Base-by-base conservation (phyloP, 2,888 invertebrate genomes). In the Priocnemis perturbator region DNA sequence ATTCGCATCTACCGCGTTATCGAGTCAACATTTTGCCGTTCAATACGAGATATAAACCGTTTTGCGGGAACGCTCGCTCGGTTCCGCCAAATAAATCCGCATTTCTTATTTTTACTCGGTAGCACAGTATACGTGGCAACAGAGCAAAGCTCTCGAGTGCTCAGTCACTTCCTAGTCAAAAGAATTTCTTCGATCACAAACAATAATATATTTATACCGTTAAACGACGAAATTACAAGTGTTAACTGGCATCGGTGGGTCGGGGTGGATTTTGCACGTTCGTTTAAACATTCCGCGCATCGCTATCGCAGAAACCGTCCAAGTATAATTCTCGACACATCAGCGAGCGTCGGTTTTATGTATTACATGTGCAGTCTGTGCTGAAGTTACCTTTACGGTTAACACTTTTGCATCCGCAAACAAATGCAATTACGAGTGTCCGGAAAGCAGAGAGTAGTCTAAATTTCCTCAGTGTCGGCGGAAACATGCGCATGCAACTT, bases 131-230 rank as follows among this genome's bases (percentile, higher is more conserved):
- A 87, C 83, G 79, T 87, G 87, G 87, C 87, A 87, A 87, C 87
- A 83, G 79, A 81, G 87, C 85, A 83, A 84, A 85, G 81, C 78
- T 78, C 77, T 79, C 76, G 79, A 82, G 77, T 81, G 81, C 81
- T 83, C 86, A 81, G 86, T 86, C 86, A 85, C 86, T 87, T 86
- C 86, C 87, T 86, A 87, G 86, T 87, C 86, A 83, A 84, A 82
- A 84, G 79, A 80, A 70, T 69, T 69, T 71, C 74, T 68, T 73
- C 71, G 70, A 64, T 71, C 73, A 75, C 76, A 73, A 79, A 76
- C 73, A 80, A 73, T 74, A 78, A 74, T 70, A 79, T 76, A 74
- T 76, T 71, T 73, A 69, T 74, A 69, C 63, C 60, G 61, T 76
- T 71, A 56, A 71, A 73, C 65, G 66, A 59, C 65, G 68, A 61